Evolutionary conservation across 1,140 invertebrate genomes (phyloP), one percentile per base, ranked within the genome.

Genomic region (Diuraphis noxia): DNA sequence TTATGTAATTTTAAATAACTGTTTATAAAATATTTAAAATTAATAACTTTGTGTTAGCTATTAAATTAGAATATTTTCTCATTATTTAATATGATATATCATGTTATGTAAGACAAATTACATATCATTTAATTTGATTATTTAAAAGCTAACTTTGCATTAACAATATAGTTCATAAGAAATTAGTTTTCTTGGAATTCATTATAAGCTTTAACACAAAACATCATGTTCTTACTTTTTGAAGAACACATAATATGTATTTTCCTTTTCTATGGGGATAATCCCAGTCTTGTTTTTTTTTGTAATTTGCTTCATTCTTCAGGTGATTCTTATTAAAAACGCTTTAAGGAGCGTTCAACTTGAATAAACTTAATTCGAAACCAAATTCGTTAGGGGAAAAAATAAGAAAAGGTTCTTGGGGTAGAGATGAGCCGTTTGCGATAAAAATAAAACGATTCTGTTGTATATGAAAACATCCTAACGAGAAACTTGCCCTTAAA

Each of bases 371-470:
- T 90, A 90, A 90, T 90, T 90, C 34, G 30, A 46, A 77, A 79
- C n/a, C 63, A 77, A 90, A 90, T 90, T 43, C 30, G 63, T 90
- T 89, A 43, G 21, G 21, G 7, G 43, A 52, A 86, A 86, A 86
- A 23, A 86, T 23, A 23, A 19, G 87, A 17, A 41, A 89, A 77
- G 21, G 63, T 41, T 79, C 23, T 79, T 7, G 3, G 40, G 41
- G 41, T 36, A 79, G 41, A 90, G 63, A 90, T 77, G 72, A 79
- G 63, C 36, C 25, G 36, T 72, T 72, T 41, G 88, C 43, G 88
- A 90, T 79, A 90, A 90, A 88, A 91, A 91, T 43, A 91, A 91
- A 91, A 91, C 77, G 34, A 81, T 82, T 90, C 72, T 90, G 40
- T 79, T 36, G 56, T 77, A 90, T 72, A 90, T 79, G 63, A 89